Conservation (phyloP, 2,113 vertebrate species). For the Pyxicephalus adspersus region DNA sequence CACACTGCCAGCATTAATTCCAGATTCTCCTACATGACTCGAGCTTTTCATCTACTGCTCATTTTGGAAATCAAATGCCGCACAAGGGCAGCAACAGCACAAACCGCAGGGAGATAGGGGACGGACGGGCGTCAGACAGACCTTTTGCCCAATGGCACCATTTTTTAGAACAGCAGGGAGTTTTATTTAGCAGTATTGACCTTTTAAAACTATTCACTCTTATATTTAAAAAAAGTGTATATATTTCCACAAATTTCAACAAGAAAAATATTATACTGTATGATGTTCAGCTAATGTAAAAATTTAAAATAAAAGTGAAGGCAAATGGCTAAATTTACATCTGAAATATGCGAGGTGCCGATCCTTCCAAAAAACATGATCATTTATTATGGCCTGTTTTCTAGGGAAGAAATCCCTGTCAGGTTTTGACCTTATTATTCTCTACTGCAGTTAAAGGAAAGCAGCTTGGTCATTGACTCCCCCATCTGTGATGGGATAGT, state of each 20-base stretch:
- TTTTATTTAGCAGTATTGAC: not conserved
- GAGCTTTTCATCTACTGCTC: constrained; percentile 38
- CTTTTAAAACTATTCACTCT: not conserved
- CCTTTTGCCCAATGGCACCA: not conserved
- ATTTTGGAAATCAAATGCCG: constrained; percentile 14
- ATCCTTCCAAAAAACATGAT: too few relatives aligned
- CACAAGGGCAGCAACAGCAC: constrained; percentile 15
- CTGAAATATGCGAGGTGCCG: too few relatives aligned
- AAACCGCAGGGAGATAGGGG: not conserved
- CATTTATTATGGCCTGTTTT: too few relatives aligned
- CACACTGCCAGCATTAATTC: constrained; percentile 35
- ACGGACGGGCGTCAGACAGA: not conserved
- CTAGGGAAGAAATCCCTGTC: too few relatives aligned
- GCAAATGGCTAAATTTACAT: too few relatives aligned
- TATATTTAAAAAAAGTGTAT: not conserved
- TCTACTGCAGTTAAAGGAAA: too few relatives aligned
- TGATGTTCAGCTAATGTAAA: not conserved
- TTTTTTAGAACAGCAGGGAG: rapidly evolving
- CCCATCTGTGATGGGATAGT: too few relatives aligned
- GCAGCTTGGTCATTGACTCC: too few relatives aligned
- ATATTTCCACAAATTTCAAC: not conserved
- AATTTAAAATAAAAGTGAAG: too few relatives aligned
- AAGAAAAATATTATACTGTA: not conserved
- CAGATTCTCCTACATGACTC: constrained; percentile 25
- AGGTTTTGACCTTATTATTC: too few relatives aligned